Evolutionary conservation across 2,113 vertebrate species (phyloP).

Genomic region (Acanthochromis polyacanthus): DNA sequence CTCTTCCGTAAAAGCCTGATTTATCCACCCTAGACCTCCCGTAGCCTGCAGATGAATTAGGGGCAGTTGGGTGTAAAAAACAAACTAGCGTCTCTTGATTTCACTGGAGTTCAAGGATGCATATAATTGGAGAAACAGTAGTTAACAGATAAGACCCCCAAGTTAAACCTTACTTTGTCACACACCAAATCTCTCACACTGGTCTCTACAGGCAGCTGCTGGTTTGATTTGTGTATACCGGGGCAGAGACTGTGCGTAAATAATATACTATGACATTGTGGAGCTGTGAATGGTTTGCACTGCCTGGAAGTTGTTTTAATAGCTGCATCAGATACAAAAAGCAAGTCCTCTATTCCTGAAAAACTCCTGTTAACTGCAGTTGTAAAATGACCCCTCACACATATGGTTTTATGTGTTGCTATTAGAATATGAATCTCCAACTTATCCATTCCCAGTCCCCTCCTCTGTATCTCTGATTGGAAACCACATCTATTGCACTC

Average conservation of each 20-base stretch:
- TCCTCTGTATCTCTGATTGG: constrained; percentile 50
- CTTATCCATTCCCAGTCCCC: constrained; percentile 42
- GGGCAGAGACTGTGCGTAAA: neutral
- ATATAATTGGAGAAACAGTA: constrained; percentile 92
- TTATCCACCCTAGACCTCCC: constrained; percentile 93
- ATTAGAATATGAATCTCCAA: constrained; percentile 49
- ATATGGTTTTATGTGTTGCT: constrained; percentile 46
- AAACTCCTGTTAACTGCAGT: constrained; percentile 17
- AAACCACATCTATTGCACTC: constrained; percentile 71
- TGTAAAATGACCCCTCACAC: constrained; percentile 50
- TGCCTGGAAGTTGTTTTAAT: constrained; percentile 3
- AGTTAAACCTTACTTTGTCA: constrained; percentile 87
- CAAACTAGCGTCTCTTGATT: constrained; percentile 88
- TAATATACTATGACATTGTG: constrained; percentile 8
- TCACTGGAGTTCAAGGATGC: constrained; percentile 92
- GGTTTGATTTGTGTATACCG: constrained; percentile 29
- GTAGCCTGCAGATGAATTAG: constrained; percentile 89
- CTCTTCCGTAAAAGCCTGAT: constrained; percentile 94
- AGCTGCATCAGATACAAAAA: constrained; percentile 27
- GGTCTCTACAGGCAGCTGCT: constrained; percentile 28
- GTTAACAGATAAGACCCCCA: constrained; percentile 84
- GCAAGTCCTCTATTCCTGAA: neutral
- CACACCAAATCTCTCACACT: constrained; percentile 52
- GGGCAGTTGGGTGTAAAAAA: constrained; percentile 81
- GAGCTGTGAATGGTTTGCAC: constrained; percentile 12